Evolutionary conservation across 2,797 vertebrate species (phyloP), one percentile per base, ranked within the genome.

Genomic region (Parauchenoglanis punctatus): DNA sequence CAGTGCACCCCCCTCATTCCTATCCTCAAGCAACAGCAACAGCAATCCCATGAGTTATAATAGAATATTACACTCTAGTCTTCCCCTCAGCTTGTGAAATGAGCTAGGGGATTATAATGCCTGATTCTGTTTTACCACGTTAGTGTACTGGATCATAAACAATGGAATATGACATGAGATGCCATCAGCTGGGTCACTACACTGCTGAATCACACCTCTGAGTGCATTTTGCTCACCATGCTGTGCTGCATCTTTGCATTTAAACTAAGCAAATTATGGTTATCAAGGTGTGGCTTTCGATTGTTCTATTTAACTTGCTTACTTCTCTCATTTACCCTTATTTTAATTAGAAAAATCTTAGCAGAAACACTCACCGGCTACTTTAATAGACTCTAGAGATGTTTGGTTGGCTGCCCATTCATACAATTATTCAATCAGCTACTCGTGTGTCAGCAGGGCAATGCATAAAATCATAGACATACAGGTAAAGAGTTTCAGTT

Each of bases 101-200:
- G 86, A 87, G 83, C 86, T 77, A n/a, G 35, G 31, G 87, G 83
- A 88, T 90, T 90, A 88, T 65, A 85, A 68, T 68, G 68, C 84
- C 88, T 76, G 87, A 85, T 81, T 82, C 78, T 72, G 81, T 87
- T 83, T 76, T 76, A 7, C 80, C 75, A 81, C 44, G 68, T 81
- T 87, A 90, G 85, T 83, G 87, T 87, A 85, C 83, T 90, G 89
- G 49, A 91, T 90, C 81, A 91, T 91, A 91, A 91, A 90, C 92
- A 92, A 93, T 87, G 35, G 90, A 92, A 92, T 87, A 89, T 83
- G 88, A 90, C 89, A 92, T 87, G 61, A 91, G 90, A 89, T 70
- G 18, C 63, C 73, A 54, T 85, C 84, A 91, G 89, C 91, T 73
- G 78, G 87, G 85, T 90, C 54, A 31, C 56, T 85, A 35, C 28